Evolutionary conservation across 2,888 invertebrate species (phyloP), one percentile per base, ranked within the genome.

Genomic region (Dendrolimus houi): DNA sequence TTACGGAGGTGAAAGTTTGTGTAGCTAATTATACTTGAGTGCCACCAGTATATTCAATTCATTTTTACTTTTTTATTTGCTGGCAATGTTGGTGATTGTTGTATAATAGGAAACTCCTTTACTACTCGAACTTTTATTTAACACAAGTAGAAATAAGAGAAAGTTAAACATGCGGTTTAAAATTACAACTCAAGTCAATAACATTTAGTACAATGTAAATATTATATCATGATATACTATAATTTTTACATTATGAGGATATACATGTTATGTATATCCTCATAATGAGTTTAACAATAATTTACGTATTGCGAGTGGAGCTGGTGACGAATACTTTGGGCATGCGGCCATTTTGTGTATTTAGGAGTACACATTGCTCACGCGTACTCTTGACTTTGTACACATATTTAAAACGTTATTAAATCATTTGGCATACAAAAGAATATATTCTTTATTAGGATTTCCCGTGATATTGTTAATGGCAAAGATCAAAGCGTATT

Each of bases 341-440:
- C 64, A 67, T 66, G 67, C 62, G 67, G 64, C 59, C 59, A 61
- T 58, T 54, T 59, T 58, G 62, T 62, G 66, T 59, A 61, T 64
- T 62, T 58, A 8, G 47, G 64, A 59, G 63, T 60, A 65, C 70
- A 29, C 29, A 29, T 29, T 29, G 29, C 71, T 68, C 67, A 69
- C 67, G 65, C 77, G 81, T 86, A 84, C 73, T 81, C 87, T 87
- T 87, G 86, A 87, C 87, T 86, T 87, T 88, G 63, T 64, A 65
- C 65, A 64, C 70, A 75, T 78, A 78, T 77, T 77, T 75, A 67
- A 0, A 47, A 47, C 47, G 12, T 47, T 47, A 6, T 47, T 47
- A 9, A 12, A 54, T 52, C 55, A 52, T 52, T 58, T 56, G 52
- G 54, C 42, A 52, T 55, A n/a, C 53, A 52, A 55, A 52, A 47